Base-by-base conservation (phyloP, 2,888 invertebrate species). In the Orchesella flavescens region DNA sequence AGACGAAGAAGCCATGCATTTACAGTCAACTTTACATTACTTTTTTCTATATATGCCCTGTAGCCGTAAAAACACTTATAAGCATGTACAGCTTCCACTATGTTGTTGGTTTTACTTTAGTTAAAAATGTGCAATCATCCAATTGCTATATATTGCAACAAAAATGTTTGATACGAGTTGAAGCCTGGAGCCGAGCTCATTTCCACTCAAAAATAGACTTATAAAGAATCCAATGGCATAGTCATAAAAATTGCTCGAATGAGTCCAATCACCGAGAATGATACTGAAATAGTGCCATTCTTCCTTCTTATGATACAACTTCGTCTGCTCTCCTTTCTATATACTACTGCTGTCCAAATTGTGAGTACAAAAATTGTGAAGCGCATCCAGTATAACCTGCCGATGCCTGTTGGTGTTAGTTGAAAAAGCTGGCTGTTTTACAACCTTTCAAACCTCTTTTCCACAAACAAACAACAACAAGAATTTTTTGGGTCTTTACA, bases 71-170 rank as follows among this genome's bases (percentile, higher is more conserved):
- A 9, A 65, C 43, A 43, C 17, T 43, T 9, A 43, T 66, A 43
- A 66, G 10, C 44, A 43, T 43, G 10, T 7, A 13, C n/a, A 66
- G 43, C 43, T 66, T 43, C 66, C n/a, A 66, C 17, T 23, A 15
- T 4, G 13, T 2, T 7, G 49, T 49, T 3, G 24, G 7, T 66
- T 66, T 34, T 4, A 34, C 34, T 66, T 66, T 17, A 17, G 17
- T n/a, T 49, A 57, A 57, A 66, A 66, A 66, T 43, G 44, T 66
- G 66, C 66, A 66, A 66, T 66, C 66, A 66, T 17, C 66, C 66
- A 66, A 66, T 66, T 66, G 66, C 66, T 2, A 19, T 19, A 57
- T 57, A 57, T 63, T 63, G 63, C 63, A 34, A 63, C 21, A 19
- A 12, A 57, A 57, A 19, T 19, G 34, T 34, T 61, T 13, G n/a